Evolutionary conservation across 2,113 vertebrate species (phyloP).

Genomic region (Toxostoma redivivum): DNA sequence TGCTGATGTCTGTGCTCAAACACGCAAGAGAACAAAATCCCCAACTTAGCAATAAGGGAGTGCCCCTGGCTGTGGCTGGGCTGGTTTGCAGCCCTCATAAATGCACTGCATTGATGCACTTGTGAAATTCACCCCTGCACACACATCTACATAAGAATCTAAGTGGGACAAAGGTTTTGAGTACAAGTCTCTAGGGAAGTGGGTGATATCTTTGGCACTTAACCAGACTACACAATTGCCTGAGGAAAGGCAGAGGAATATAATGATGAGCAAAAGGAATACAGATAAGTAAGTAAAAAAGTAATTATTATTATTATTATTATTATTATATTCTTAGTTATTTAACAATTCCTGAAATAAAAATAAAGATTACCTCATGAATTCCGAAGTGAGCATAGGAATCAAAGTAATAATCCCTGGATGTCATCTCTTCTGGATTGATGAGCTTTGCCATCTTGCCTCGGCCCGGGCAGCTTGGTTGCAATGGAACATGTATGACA

Average conservation of each 20-base stretch:
- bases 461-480: slow-evolving; percentile 85
- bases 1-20: background rate
- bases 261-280: background rate
- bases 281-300: background rate
- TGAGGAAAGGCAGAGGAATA: background rate
- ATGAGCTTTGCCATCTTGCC: slow-evolving; percentile 94
- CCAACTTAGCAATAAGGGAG: background rate
- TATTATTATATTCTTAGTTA: background rate
- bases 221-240: background rate
- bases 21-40: background rate
- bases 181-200: background rate
- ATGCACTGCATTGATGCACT: background rate
- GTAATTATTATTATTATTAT: background rate
- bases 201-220: background rate
- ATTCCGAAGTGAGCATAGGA: slow-evolving; percentile 98
- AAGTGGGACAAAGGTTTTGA: background rate
- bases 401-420: slow-evolving; percentile 97
- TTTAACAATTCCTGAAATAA: background rate
- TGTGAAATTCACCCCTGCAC: background rate
- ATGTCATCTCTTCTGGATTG: slow-evolving; percentile 97
- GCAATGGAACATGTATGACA: slow-evolving; percentile 77
- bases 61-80: background rate
- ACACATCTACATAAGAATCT: background rate
- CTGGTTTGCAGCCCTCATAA: background rate
- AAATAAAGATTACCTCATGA: slow-evolving; percentile 84